Evolutionary conservation across 2,888 invertebrate genomes (phyloP), one percentile per base, ranked within the genome.

Genomic region (Melitaea athalia): DNA sequence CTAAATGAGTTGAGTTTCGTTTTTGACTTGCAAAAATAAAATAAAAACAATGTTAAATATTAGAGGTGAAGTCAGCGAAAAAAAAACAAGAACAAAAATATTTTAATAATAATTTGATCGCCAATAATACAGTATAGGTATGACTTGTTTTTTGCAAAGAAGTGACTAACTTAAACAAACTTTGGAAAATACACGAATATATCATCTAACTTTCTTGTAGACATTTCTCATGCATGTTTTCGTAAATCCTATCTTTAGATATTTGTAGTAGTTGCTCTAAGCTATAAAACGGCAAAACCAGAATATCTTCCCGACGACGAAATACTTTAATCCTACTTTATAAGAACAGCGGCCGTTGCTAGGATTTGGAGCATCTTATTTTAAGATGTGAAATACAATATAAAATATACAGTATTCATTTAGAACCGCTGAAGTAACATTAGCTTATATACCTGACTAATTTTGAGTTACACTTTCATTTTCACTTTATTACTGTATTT

Each of bases 271-370:
- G 47, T 31, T 31, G 60, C 59, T 66, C 33, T 45, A 65, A 70
- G 49, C 68, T 60, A 66, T 50, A 49, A 52, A 64, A 52, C 52
- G 59, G 33, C 49, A 65, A 50, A 38, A 47, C 47, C 57, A n/a
- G 42, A 57, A 57, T 42, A 38, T 33, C 57, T 57, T n/a, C 57
- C 42, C 38, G 38, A 38, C n/a, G 53, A 61, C 65, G 61, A 24
- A 42, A 61, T 57, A 64, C 59, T 70, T 63, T 69, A 72, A 70
- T 70, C 67, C 67, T 65, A 60, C 63, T 69, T 70, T 70, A 68
- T 70, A 72, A 72, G 64, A 63, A 67, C 59, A 65, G 62, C 63
- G 53, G 52, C 53, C 69, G 67, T 63, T 49, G 63, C 24, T 14
- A 15, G 50, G 67, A 53, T 69, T 49, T 62, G 17, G 38, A 62